Conservation (phyloP, 2,888 invertebrate genomes). For the Tetropium fuscum region DNA sequence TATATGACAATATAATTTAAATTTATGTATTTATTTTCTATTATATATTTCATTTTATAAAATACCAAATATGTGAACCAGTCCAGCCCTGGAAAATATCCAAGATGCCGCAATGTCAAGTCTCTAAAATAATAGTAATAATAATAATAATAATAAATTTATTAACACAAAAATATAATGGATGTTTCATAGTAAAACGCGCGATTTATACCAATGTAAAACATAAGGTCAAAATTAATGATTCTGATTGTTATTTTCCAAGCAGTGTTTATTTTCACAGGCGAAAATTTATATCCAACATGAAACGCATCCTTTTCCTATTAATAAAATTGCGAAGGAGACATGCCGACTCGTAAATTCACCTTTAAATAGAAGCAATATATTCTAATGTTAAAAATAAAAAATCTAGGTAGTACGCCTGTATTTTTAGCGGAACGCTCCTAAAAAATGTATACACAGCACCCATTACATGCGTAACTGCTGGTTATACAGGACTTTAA, state of each 20-base stretch:
- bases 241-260: slow-evolving; percentile 26
- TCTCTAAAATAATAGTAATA: too few relatives aligned
- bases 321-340: slow-evolving; percentile 25
- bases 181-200: slow-evolving; percentile 26
- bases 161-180: slow-evolving; percentile 23
- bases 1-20: too few relatives aligned
- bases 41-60: too few relatives aligned
- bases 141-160: slow-evolving; percentile 8
- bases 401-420: slow-evolving; percentile 1
- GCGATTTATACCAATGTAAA: slow-evolving; percentile 26
- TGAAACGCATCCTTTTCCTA: slow-evolving; percentile 11
- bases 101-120: slow-evolving; percentile 6
- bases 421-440: background rate
- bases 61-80: too few relatives aligned
- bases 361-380: slow-evolving; percentile 17
- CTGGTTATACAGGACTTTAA: too few relatives aligned
- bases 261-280: slow-evolving; percentile 18
- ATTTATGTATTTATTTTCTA: too few relatives aligned
- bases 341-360: slow-evolving; percentile 27
- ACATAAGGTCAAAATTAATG: slow-evolving; percentile 25
- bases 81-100: slow-evolving; percentile 11
- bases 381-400: slow-evolving; percentile 8
- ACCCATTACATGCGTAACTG: too few relatives aligned
- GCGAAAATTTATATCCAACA: slow-evolving; percentile 14
- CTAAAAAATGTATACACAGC: background rate